Percentiles rank a stretch among this genome's conserved stretches.
Conservation (phyloP, 2,888 invertebrate genomes). For the Resseliella maxima region DNA sequence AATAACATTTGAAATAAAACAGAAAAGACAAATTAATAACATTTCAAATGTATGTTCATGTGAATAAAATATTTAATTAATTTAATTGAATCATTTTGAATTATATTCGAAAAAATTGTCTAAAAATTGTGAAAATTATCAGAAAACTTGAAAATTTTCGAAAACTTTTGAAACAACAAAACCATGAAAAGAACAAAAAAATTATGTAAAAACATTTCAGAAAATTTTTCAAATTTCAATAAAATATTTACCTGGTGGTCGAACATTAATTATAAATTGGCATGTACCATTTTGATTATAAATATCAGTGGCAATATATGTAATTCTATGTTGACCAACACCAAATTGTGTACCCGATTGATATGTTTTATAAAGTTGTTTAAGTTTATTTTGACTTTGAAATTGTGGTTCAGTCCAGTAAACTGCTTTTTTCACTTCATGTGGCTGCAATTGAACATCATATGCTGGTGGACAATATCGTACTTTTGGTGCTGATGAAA, state of each 20-base stretch:
- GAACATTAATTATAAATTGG: conserved; percentile 71
- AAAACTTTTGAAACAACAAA: too few species aligned
- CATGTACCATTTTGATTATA: conserved; percentile 74
- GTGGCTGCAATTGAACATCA: conserved; percentile 70
- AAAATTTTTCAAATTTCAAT: background rate
- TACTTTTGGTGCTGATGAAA: conserved; percentile 68
- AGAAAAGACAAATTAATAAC: background rate
- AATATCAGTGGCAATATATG: conserved; percentile 74
- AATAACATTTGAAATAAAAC: too few species aligned
- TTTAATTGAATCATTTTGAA: background rate
- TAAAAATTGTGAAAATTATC: too few species aligned
- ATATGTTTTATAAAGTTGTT: conserved; percentile 72
- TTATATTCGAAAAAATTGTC: too few species aligned
- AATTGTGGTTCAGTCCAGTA: conserved; percentile 77
- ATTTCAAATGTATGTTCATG: too few species aligned
- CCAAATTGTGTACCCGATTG: conserved; percentile 73
- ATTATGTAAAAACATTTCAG: background rate
- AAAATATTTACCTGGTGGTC: background rate
- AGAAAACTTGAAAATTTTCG: too few species aligned
- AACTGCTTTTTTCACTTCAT: conserved; percentile 71
- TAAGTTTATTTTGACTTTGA: conserved; percentile 68
- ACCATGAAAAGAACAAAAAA: too few species aligned
- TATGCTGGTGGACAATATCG: conserved; percentile 74
- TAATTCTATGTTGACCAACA: conserved; percentile 72
- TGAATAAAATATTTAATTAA: too few species aligned